A percentile compares a stretch with the other conserved stretches of the same genome.
Conservation (phyloP, 2,888 invertebrate species). For the Lumbricus terrestris region DNA sequence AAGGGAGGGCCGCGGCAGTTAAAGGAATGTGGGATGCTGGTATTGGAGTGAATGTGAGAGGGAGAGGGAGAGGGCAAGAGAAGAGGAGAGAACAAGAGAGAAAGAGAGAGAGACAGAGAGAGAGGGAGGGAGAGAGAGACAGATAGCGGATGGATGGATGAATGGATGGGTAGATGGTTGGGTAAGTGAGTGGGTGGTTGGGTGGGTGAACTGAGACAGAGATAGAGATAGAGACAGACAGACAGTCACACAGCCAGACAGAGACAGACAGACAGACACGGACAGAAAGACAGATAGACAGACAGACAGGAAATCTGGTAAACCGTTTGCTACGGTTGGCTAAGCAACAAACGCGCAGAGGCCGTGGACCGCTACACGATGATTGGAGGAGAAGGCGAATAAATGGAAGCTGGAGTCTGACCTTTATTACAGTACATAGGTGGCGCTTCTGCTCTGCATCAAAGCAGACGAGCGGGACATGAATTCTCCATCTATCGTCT, state of each 20-base stretch:
- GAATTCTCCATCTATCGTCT: conserved; percentile 62
- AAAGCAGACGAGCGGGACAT: neutral
- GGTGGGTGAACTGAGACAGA: neutral
- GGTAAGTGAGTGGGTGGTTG: neutral
- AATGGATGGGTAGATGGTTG: neutral
- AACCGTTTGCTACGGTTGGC: too few species aligned
- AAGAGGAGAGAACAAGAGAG: neutral
- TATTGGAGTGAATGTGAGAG: neutral
- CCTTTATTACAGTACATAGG: neutral
- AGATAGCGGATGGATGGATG: neutral
- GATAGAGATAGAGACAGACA: neutral
- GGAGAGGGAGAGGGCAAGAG: neutral
- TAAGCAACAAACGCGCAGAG: conserved; percentile 15
- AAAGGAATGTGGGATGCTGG: neutral
- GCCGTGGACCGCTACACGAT: too few species aligned
- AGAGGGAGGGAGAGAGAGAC: neutral
- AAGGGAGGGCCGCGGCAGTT: neutral
- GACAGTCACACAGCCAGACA: too few species aligned
- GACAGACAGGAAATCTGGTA: neutral
- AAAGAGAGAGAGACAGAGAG: neutral
- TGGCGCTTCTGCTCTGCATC: neutral
- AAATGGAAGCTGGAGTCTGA: neutral
- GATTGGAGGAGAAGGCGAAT: too few species aligned
- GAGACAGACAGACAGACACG: conserved; percentile 27
- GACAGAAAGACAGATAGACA: conserved; percentile 24